These are phyloP conservation scores for Spodoptera exigua DNA, from an alignment of 2,888 invertebrate genomes.

Conservation along the genomic window DNA sequence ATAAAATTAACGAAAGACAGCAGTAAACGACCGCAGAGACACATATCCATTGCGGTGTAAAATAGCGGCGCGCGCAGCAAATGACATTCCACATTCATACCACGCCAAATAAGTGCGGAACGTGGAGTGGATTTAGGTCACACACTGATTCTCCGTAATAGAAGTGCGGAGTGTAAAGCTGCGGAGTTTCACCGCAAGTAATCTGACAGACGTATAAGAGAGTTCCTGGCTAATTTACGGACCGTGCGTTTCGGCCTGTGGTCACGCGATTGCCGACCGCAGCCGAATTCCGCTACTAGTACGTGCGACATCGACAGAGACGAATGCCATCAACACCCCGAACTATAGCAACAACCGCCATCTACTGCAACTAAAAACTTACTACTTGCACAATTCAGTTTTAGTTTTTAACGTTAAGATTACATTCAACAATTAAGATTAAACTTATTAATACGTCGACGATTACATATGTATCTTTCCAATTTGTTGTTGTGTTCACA, in stretches of 20 bases:
- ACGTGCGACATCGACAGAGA: slow-evolving; percentile 52
- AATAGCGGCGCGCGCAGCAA: slow-evolving; percentile 78
- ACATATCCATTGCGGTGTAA: slow-evolving; percentile 77
- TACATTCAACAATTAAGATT: slow-evolving; percentile 11
- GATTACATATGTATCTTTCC: slow-evolving; percentile 40
- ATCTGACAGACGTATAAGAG: slow-evolving; percentile 76
- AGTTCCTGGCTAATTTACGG: slow-evolving; percentile 82
- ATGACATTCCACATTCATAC: slow-evolving; percentile 81
- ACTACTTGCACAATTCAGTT: background rate
- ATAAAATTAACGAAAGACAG: slow-evolving; percentile 74
- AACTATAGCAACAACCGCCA: background rate
- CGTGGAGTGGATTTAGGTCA: slow-evolving; percentile 80
- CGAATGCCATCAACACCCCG: slow-evolving; percentile 13
- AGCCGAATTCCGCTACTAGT: slow-evolving; percentile 77
- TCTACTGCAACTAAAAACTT: background rate
- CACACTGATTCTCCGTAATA: slow-evolving; percentile 82
- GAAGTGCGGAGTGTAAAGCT: slow-evolving; percentile 73
- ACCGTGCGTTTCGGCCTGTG: slow-evolving; percentile 81
- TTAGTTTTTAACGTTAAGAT: slow-evolving; percentile 13
- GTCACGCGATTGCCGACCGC: slow-evolving; percentile 79
- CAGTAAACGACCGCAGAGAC: slow-evolving; percentile 72
- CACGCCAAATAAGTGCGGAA: slow-evolving; percentile 78
- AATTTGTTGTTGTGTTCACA: slow-evolving; percentile 38
- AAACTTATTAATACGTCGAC: slow-evolving; percentile 11
- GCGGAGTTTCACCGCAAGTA: slow-evolving; percentile 81